Base-by-base conservation (phyloP, 2,113 vertebrate genomes). In the Actenoides hombroni region DNA sequence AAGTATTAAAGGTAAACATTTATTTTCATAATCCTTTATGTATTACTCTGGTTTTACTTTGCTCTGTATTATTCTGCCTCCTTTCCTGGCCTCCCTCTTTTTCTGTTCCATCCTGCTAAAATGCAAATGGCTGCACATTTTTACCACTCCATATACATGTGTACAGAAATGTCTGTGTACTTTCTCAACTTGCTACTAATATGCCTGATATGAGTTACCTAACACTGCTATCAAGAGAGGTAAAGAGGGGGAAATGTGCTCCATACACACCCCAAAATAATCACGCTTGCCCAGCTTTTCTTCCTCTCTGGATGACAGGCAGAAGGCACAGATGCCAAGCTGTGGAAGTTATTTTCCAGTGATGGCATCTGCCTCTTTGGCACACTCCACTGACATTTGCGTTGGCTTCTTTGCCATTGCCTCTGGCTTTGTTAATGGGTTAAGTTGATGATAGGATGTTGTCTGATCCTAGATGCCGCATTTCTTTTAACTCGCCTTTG, bases 301-400 rank as follows among this genome's bases (percentile, higher is more conserved):
- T 31, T 23, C 11, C 49, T 42, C 7, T 63, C 49, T 68, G 79
- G 60, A 54, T 69, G 44, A 19, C 77, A 87, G 53, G 70, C 64
- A n/a, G 26, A 14, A 87, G 68, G n/a, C 74, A 87, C 81, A 94
- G 90, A 73, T 96, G 88, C 91, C 94, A 90, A 35, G 16, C 76
- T 79, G 69, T 46, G 75, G 33, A 86, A 95, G 68, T 31, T 33
- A 69, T 92, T 97, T 71, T 94, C 71, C 88, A 83, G 57, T 71
- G 71, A 83, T 35, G 91, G 87, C 80, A 95, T 96, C 93, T 95
- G 94, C 57, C 78, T 86, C 23, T 18, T 59, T 91, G 87, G 95
- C 92, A 95, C 57, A 17, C 11, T 51, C 31, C 69, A 9, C 28
- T 88, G 94, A 71, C 73, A 81, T 89, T 92, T 92, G 87, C 81